Percentiles rank a stretch among this genome's conserved stretches.
phyloP scores from a whole-genome alignment of 2,113 vertebrate genomes.

The Oxygymnocypris stewartii region DNA sequence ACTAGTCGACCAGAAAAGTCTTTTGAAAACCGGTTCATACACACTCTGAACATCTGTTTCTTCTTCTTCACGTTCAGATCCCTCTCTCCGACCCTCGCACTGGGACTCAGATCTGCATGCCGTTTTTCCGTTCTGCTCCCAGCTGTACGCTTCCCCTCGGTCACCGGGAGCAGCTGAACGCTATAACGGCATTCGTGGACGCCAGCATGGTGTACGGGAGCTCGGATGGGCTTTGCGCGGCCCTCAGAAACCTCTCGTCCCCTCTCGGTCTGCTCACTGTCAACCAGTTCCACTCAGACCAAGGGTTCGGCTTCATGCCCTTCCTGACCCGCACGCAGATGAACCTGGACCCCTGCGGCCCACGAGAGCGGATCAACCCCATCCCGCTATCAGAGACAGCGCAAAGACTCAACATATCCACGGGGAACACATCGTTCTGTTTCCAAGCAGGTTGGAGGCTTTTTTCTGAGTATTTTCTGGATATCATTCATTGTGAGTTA shows the following conservation, averaged over 20 bases:
- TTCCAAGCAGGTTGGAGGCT: slow-evolving; percentile 73
- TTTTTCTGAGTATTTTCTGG: background rate
- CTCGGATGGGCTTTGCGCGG: slow-evolving; percentile 67
- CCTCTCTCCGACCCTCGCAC: slow-evolving; percentile 73
- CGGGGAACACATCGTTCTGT: slow-evolving; percentile 70
- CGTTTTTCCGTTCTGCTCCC: slow-evolving; percentile 81
- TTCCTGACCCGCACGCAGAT: slow-evolving; percentile 68
- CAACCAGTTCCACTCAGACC: slow-evolving; percentile 75
- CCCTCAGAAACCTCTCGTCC: slow-evolving; percentile 73
- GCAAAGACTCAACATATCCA: background rate
- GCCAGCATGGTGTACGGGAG: slow-evolving; percentile 90
- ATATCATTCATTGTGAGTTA: no score
- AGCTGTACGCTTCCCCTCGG: slow-evolving; percentile 65
- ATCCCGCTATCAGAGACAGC: slow-evolving; percentile 4
- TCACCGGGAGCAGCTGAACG: slow-evolving; percentile 85
- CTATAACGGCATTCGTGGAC: slow-evolving; percentile 86
- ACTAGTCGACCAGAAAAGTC: no score
- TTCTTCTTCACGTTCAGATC: slow-evolving; percentile 64
- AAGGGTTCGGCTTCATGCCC: slow-evolving; percentile 77
- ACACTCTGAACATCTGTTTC: background rate
- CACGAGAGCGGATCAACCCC: slow-evolving; percentile 53
- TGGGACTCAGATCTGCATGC: slow-evolving; percentile 75
- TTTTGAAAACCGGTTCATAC: background rate
- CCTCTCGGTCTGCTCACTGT: slow-evolving; percentile 79
- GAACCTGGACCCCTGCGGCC: slow-evolving; percentile 72